phyloP scores from a whole-genome alignment of 2,113 vertebrate species.

The Ammodytes marinus region DNA sequence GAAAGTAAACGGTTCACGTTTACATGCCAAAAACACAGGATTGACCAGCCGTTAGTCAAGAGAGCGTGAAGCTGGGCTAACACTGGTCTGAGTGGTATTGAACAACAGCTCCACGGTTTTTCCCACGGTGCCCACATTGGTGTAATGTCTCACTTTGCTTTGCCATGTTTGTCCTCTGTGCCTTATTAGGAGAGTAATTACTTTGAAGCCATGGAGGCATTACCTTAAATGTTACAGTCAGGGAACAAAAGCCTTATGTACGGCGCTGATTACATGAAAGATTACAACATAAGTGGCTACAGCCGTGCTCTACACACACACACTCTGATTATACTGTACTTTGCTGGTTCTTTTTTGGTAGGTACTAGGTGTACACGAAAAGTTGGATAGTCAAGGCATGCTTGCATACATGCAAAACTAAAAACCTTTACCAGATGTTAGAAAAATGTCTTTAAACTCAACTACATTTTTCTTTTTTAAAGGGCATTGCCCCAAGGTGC shows the following conservation, averaged over 20 bases:
- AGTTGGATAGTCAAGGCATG: neutral
- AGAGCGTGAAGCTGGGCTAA: neutral
- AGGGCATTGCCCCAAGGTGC: no score
- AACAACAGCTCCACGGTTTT: neutral
- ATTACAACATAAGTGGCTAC: neutral
- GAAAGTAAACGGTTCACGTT: no score
- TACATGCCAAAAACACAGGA: neutral
- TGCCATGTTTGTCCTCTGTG: neutral
- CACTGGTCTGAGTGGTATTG: neutral
- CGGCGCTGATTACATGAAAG: neutral
- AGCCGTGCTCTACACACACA: neutral
- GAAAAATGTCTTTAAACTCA: no score
- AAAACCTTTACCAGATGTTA: no score
- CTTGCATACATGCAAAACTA: neutral
- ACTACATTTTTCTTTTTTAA: no score
- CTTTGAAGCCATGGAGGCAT: neutral
- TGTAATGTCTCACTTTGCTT: neutral
- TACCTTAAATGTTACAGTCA: neutral
- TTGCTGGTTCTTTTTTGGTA: neutral
- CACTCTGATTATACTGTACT: neutral
- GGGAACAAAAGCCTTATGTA: neutral
- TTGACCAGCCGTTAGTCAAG: neutral
- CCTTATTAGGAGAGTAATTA: neutral
- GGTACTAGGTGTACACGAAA: no score
- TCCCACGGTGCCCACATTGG: no score